Evolutionary conservation across 2,113 vertebrate genomes (phyloP), one percentile per base, ranked within the genome.

Genomic region (Zootoca vivipara): DNA sequence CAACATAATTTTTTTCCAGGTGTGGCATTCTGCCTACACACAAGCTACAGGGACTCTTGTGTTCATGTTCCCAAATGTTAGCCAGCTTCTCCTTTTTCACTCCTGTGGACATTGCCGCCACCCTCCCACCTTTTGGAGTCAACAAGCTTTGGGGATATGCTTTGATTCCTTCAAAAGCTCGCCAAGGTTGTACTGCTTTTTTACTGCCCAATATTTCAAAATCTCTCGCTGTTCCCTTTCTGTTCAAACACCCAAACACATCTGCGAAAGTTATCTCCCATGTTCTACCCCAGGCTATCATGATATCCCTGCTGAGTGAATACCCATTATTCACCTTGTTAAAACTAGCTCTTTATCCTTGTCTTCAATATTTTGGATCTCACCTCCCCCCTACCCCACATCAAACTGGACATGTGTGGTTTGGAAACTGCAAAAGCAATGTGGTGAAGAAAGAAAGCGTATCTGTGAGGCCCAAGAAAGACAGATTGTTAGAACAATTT

Each of bases 241-340:
- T 65, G 38, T 73, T 26, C 35, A 74, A 74, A 33, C 1, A 9
- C 67, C 26, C 24, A 40, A 46, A 33, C 52, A 35, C 64, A 81
- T 85, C 88, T 85, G 69, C 42, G 64, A 85, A 85, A 82, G 79
- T 69, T 75, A 77, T 85, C 78, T 82, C 35, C 62, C 70, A 42
- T 73, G 5, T 67, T 75, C 52, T 64, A 64, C 56, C 80, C 24
- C 24, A 75, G 69, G 73, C 8, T 77, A n/a, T 81, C 33, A 52
- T 30, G 33, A n/a, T 78, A 58, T 58, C n/a, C 13, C 33, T 3
- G 18, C n/a, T 69, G 62, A 77, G 30, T 84, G 16, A 86, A 86
- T 26, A 33, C 58, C 33, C 4, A 42, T 83, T 88, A 67, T 80
- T 33, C 77, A 85, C 16, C 26, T 20, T 30, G 33, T 46, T 84